Evolutionary conservation across 1,140 invertebrate species (phyloP).

Genomic region (Aphelinus certus): DNA sequence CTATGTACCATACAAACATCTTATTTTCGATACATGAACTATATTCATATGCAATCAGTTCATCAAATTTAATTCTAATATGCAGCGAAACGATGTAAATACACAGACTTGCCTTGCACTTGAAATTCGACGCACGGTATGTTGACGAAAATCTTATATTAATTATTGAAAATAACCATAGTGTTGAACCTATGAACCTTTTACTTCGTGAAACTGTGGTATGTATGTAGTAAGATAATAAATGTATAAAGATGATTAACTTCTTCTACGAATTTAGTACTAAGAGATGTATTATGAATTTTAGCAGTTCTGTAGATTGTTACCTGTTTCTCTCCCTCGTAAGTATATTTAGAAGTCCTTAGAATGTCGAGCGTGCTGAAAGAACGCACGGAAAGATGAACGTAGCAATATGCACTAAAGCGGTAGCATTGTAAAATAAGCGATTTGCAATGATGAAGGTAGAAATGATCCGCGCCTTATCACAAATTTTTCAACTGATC

Average conservation of each 20-base stretch:
- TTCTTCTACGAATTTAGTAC: constrained; percentile 21
- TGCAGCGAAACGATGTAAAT: constrained; percentile 22
- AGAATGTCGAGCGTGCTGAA: background rate
- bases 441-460: background rate
- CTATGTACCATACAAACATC: background rate
- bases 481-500: background rate
- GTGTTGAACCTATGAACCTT: constrained; percentile 21
- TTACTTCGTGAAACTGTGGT: constrained; percentile 10
- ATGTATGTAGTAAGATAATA: constrained; percentile 8
- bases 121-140: constrained; percentile 14
- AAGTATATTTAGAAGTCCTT: background rate
- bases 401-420: background rate
- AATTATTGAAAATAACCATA: constrained; percentile 8
- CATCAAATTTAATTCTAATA: background rate
- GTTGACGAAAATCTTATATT: background rate
- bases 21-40: background rate
- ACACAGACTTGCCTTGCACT: constrained; percentile 22
- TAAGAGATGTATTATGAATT: constrained; percentile 10
- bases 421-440: constrained; percentile 3
- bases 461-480: background rate
- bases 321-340: background rate
- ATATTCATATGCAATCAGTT: background rate
- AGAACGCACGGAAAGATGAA: background rate
- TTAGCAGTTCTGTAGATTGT: constrained; percentile 8
- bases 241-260: constrained; percentile 8